Conservation (phyloP, 2,113 vertebrate genomes). For the Hippocampus comes region DNA sequence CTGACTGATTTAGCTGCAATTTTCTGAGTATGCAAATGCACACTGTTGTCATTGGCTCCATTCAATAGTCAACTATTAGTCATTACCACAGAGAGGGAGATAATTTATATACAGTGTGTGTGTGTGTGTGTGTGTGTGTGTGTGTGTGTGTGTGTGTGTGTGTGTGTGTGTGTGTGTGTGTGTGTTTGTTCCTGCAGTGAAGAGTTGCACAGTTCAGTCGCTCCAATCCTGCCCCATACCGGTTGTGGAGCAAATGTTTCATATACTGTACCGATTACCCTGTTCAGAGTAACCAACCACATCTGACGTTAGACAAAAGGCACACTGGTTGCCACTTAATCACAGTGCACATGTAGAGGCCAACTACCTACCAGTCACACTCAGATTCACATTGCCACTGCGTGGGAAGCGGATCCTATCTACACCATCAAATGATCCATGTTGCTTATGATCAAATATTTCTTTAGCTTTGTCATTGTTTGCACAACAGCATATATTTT, state of each 20-base stretch:
- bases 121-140: too few species aligned
- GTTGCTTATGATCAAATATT: background rate
- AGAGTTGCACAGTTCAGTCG: too few species aligned
- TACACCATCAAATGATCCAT: background rate
- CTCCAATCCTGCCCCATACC: too few species aligned
- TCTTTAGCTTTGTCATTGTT: background rate
- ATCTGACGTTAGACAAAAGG: background rate
- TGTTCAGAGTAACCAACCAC: background rate
- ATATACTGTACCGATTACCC: background rate
- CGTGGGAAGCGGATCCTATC: background rate
- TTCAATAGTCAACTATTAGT: too few species aligned
- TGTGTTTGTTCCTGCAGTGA: too few species aligned
- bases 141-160: too few species aligned
- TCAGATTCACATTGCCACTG: background rate
- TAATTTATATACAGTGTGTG: too few species aligned
- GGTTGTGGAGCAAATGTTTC: constrained; percentile 1
- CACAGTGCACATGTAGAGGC: background rate
- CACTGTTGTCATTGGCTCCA: too few species aligned
- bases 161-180: too few species aligned
- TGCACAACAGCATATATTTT: background rate
- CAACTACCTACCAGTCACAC: background rate
- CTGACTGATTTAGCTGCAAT: too few species aligned
- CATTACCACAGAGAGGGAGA: too few species aligned
- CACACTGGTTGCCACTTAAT: background rate
- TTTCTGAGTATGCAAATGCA: too few species aligned